These are phyloP conservation scores for Agelastica alni DNA, from an alignment of 2,888 invertebrate species.

Conservation along the genomic window DNA sequence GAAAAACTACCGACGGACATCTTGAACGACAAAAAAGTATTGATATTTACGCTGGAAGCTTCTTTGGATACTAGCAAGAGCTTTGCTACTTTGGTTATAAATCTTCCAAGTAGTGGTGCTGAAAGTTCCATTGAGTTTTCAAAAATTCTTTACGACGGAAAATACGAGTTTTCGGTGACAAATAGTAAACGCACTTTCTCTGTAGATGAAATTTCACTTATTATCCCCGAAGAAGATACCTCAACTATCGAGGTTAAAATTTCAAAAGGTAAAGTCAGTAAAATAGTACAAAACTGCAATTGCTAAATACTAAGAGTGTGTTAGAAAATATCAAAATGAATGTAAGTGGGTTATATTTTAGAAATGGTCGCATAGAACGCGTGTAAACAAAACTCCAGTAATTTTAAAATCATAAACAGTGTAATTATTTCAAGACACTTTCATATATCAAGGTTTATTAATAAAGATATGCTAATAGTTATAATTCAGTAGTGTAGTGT, in stretches of 20 bases:
- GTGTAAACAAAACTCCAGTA: no score
- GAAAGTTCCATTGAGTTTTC: slow-evolving; percentile 5
- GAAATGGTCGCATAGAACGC: no score
- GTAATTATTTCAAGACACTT: no score
- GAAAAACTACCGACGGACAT: slow-evolving; percentile 21
- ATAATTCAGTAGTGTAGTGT: no score
- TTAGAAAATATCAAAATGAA: no score
- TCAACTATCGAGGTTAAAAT: slow-evolving; percentile 12
- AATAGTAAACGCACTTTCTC: slow-evolving; percentile 26
- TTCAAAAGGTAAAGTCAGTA: slow-evolving; percentile 24
- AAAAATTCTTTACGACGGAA: slow-evolving; percentile 26
- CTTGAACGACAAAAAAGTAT: no score
- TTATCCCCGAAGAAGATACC: slow-evolving; percentile 22
- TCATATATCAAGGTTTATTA: no score
- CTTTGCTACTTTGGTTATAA: slow-evolving; percentile 32
- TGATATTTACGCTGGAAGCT: slow-evolving; percentile 25
- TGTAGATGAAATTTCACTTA: slow-evolving; percentile 6
- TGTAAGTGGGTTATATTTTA: no score
- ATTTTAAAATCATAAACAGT: no score
- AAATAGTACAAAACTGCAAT: no score
- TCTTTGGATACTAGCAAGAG: slow-evolving; percentile 13
- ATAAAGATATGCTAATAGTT: no score
- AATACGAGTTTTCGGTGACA: slow-evolving; percentile 33
- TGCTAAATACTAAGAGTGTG: no score
- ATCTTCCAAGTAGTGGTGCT: slow-evolving; percentile 22